Conservation (phyloP, 2,888 invertebrate genomes). For the Diarsia dahlii region DNA sequence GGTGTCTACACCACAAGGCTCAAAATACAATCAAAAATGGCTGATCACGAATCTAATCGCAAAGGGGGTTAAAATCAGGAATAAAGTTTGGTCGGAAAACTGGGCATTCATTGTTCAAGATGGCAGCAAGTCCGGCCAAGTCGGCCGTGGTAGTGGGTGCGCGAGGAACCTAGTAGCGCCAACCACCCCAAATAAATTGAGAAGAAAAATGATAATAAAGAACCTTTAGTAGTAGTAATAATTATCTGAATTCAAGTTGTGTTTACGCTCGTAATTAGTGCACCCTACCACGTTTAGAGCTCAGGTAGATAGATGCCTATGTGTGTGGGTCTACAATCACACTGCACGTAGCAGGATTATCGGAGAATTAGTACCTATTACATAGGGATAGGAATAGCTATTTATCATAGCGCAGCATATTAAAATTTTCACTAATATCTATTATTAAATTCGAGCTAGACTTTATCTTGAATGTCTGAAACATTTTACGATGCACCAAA, state of each 20-base stretch:
- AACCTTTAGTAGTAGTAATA: not conserved
- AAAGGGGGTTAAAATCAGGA: too few relatives aligned
- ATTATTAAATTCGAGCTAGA: not conserved
- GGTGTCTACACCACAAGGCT: too few relatives aligned
- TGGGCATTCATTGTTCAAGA: too few relatives aligned
- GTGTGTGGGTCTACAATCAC: not conserved
- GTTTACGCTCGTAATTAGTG: constrained; percentile 14
- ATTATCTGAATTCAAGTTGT: not conserved
- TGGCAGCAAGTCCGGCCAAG: too few relatives aligned
- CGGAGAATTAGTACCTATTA: not conserved
- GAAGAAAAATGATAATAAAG: not conserved
- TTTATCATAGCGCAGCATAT: too few relatives aligned
- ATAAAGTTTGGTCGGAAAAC: too few relatives aligned
- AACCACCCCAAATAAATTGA: too few relatives aligned
- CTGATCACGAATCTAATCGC: too few relatives aligned
- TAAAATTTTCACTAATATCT: too few relatives aligned
- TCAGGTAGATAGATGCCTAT: not conserved
- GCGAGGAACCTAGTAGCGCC: too few relatives aligned
- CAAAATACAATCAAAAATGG: too few relatives aligned
- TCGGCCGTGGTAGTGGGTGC: too few relatives aligned
- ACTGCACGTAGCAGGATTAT: not conserved
- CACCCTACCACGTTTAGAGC: not conserved
- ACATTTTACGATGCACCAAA: not conserved
- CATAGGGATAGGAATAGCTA: constrained; percentile 3
- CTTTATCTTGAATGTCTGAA: not conserved